Evolutionary conservation across 2,797 vertebrate genomes (phyloP).

Genomic region (Mus minutoides): DNA sequence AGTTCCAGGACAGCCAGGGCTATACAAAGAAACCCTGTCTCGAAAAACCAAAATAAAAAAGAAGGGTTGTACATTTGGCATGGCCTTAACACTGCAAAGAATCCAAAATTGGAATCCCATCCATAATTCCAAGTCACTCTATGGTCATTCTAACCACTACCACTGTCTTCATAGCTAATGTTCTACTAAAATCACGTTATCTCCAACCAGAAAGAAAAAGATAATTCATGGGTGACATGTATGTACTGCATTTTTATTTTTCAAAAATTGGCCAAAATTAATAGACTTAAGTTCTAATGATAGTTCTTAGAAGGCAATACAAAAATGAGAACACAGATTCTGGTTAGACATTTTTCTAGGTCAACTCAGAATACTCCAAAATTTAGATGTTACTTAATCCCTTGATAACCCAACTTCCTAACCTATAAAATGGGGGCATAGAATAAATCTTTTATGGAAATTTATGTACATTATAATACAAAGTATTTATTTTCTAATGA

Average conservation of each 20-base stretch:
- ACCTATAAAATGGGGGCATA: not conserved
- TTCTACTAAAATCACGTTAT: not conserved
- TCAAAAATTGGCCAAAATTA: not conserved
- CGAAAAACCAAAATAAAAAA: no score
- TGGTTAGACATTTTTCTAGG: not conserved
- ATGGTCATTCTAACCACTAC: rapidly evolving
- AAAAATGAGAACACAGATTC: not conserved
- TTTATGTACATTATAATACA: not conserved
- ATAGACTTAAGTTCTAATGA: not conserved
- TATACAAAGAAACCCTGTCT: no score
- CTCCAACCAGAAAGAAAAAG: not conserved
- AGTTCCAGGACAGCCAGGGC: no score
- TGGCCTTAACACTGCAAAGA: no score
- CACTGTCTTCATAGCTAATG: rapidly evolving
- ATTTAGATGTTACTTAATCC: not conserved
- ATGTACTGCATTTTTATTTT: not conserved
- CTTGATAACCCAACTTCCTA: not conserved
- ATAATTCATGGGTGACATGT: not conserved
- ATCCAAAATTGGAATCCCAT: not conserved
- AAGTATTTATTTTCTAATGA: not conserved
- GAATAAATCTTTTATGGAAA: not conserved
- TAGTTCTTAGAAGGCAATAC: not conserved
- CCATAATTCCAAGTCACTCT: rapidly evolving
- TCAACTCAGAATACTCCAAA: not conserved
- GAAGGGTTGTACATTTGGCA: rapidly evolving